Percentiles rank a stretch among this genome's conserved stretches.
These are phyloP conservation scores for Platypus cylindrus DNA, from an alignment of 2,888 invertebrate species.

Conservation along the genomic window DNA sequence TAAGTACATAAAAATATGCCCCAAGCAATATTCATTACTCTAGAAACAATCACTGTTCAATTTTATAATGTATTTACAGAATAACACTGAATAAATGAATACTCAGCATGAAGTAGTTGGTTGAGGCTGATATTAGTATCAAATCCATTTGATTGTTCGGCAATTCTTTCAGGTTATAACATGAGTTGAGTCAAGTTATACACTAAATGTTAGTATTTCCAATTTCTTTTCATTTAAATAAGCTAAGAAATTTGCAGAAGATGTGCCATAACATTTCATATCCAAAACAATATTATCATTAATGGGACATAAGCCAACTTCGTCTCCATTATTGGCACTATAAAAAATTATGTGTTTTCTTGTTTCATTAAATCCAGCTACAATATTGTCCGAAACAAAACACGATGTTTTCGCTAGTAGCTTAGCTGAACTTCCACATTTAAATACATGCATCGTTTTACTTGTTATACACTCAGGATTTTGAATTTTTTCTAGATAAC, in stretches of 20 bases:
- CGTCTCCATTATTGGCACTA: slow-evolving; percentile 44
- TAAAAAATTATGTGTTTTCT: slow-evolving; percentile 52
- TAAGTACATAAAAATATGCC: no score
- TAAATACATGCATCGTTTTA: slow-evolving; percentile 47
- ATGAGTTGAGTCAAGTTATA: no score
- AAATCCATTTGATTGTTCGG: no score
- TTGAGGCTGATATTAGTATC: no score
- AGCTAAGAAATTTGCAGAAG: slow-evolving; percentile 43
- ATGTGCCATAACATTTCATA: slow-evolving; percentile 45
- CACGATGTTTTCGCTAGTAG: slow-evolving; percentile 50
- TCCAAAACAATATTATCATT: slow-evolving; percentile 52
- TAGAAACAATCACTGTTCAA: no score
- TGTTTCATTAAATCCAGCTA: slow-evolving; percentile 66
- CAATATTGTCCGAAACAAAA: slow-evolving; percentile 38
- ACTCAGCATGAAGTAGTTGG: no score
- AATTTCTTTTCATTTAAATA: slow-evolving; percentile 54
- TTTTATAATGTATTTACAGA: no score
- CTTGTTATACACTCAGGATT: slow-evolving; percentile 40
- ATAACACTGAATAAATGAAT: no score
- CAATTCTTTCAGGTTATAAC: no score
- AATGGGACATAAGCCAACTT: slow-evolving; percentile 42
- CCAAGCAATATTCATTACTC: no score
- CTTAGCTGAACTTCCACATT: slow-evolving; percentile 54
- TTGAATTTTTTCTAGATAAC: slow-evolving; percentile 35
- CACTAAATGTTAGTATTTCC: no score